Evolutionary conservation across 1,140 invertebrate species (phyloP).

Genomic region (Kradibia gibbosae): DNA sequence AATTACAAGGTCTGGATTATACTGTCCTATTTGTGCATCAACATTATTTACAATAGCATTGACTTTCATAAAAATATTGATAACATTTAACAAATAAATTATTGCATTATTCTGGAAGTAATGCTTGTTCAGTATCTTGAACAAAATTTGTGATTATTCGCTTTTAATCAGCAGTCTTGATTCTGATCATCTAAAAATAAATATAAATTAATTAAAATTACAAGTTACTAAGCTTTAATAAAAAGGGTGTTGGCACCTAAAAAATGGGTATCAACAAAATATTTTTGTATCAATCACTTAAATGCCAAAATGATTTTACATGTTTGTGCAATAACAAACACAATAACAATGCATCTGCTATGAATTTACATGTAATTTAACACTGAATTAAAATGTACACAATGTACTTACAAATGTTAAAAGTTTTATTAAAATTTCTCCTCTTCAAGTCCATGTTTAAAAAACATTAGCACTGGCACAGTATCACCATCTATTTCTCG

Average conservation of each 20-base stretch:
- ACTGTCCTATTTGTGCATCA: constrained; percentile 16
- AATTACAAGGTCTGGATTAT: constrained; percentile 30
- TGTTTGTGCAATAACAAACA: constrained; percentile 58
- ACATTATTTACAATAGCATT: constrained; percentile 54
- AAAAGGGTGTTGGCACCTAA: not conserved
- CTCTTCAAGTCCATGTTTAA: constrained; percentile 95
- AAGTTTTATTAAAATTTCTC: constrained; percentile 87
- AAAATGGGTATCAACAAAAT: not conserved
- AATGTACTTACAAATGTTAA: constrained; percentile 66
- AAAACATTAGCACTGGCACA: constrained; percentile 92
- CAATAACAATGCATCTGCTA: constrained; percentile 22
- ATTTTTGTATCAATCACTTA: not conserved
- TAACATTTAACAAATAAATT: constrained; percentile 54
- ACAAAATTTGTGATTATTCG: constrained; percentile 61
- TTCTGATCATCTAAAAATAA: constrained; percentile 62
- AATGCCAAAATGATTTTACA: constrained; percentile 27
- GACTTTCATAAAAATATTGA: constrained; percentile 47
- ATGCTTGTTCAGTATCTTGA: constrained; percentile 54
- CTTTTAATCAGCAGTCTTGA: constrained; percentile 64
- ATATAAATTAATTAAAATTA: constrained; percentile 49
- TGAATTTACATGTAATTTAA: constrained; percentile 21
- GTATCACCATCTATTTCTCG: constrained; percentile 88
- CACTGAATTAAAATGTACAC: not conserved
- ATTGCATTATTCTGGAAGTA: constrained; percentile 60
- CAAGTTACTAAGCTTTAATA: not conserved